Base-by-base conservation (phyloP, 2,888 invertebrate genomes). In the Melanotus villosus region DNA sequence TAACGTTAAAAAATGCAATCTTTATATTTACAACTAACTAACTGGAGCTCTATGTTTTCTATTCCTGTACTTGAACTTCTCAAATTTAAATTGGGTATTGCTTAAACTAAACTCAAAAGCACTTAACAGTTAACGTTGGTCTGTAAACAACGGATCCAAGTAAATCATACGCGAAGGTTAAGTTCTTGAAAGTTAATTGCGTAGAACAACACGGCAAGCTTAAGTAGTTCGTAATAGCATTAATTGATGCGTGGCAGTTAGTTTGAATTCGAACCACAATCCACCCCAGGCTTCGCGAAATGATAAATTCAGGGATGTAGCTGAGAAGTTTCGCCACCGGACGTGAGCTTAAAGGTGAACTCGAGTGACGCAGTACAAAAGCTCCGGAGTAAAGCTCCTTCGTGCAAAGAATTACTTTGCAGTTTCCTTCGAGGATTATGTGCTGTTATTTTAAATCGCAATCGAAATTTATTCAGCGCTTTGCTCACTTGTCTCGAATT, bases 391-490 rank as follows among this genome's bases (percentile, higher is more conserved):
- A 71, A 74, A 73, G 74, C 74, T 70, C 59, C 71, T 66, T 66
- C 74, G 74, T 74, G 74, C 74, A 69, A 74, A 73, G 74, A 74
- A 74, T 74, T 74, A 74, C 74, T 74, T 74, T 69, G 70, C 68
- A 73, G 71, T 73, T 74, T 74, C 66, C 73, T 65, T 52, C 36
- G 58, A 69, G 68, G 75, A 73, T 71, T 72, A 74, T 70, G 68
- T 65, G 71, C 58, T 72, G 72, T 74, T 75, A 71, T 74, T 75
- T 74, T 74, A 75, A 74, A 71, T 71, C 71, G 70, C 71, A 70
- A 73, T 73, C 74, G 66, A 73, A 74, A 71, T 74, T 72, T 72
- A 69, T 66, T 66, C 63, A 32, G 18, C 58, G 58, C 23, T 65
- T 47, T 58, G 45, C 32, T 65, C 56, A 56, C 14, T 50, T 62